phyloP scores from a whole-genome alignment of 2,888 invertebrate species.

The Ellobium chinense region DNA sequence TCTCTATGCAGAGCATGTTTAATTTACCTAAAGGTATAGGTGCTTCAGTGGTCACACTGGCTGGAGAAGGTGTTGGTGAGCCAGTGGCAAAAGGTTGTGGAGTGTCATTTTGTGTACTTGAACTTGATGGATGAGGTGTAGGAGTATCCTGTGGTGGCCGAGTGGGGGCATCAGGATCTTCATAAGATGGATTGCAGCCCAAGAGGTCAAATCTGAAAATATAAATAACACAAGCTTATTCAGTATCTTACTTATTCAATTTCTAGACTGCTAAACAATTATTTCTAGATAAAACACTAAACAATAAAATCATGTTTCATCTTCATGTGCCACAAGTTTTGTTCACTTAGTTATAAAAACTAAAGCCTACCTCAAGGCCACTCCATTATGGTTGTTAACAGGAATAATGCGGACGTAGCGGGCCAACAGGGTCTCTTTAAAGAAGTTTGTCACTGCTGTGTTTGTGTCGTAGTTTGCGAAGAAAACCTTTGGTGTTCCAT shows the following conservation, averaged over 20 bases:
- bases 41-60: neutral
- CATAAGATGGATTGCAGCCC: conserved; percentile 40
- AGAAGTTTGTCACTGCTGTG: conserved; percentile 41
- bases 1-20: no score
- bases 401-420: conserved; percentile 47
- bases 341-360: no score
- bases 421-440: conserved; percentile 41
- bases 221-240: no score
- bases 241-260: no score
- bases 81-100: neutral
- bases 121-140: neutral
- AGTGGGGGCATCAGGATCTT: neutral
- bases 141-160: conserved; percentile 17
- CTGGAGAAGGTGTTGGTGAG: conserved; percentile 23
- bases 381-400: conserved; percentile 23
- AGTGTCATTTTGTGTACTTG: neutral
- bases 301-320: no score
- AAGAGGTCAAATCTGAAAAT: conserved; percentile 49
- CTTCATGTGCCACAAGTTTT: no score
- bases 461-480: conserved; percentile 38
- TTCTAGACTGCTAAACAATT: no score
- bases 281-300: no score
- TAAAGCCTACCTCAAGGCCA: conserved; percentile 42
- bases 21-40: neutral
- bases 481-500: conserved; percentile 41